Evolutionary conservation across 2,888 invertebrate species (phyloP), one percentile per base, ranked within the genome.

Genomic region (Hirtodrosophila alboralis): DNA sequence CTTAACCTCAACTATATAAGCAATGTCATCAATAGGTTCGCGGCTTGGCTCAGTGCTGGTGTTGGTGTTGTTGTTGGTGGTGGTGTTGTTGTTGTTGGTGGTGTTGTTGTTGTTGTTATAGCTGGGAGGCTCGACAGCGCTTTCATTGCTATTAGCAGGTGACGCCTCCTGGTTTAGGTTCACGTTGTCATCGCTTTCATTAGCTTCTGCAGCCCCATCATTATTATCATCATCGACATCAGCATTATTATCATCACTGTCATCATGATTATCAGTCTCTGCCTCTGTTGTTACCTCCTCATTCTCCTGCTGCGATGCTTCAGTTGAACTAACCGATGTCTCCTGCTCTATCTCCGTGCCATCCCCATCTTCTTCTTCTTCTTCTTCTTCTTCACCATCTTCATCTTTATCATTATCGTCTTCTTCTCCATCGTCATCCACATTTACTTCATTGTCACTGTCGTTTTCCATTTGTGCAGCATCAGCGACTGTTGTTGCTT

Each of bases 371-470:
- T 48, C 56, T 14, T 37, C 71, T 4, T 16, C 59, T 30, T 28
- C 51, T 23, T 21, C 64, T 16, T n/a, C 49, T 31, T 3, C 18
- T 4, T 3, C 2, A 4, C 5, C 18, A 18, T 3, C 2, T 18
- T 18, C 18, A 18, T 3, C 18, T 18, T 49, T 63, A 8, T 48
- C 64, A 23, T 33, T 58, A 28, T 21, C 61, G 14, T 61, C 62
- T 8, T 45, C 57, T 33, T 64, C 49, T 3, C 69, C 73, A 1
- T 75, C 72, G 34, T 69, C 73, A 62, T 78, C 78, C 40, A 63
- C 62, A 66, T 70, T 73, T 68, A 79, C 67, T 49, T 80, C 80
- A 58, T 83, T 80, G 59, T 83, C 75, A 56, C 68, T 65, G 41
- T 73, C 76, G 51, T 77, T 64, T 67, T 44, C 77, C 36, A 66